Conservation (phyloP, 2,797 vertebrate genomes). For the Anisognathus igniventris region DNA sequence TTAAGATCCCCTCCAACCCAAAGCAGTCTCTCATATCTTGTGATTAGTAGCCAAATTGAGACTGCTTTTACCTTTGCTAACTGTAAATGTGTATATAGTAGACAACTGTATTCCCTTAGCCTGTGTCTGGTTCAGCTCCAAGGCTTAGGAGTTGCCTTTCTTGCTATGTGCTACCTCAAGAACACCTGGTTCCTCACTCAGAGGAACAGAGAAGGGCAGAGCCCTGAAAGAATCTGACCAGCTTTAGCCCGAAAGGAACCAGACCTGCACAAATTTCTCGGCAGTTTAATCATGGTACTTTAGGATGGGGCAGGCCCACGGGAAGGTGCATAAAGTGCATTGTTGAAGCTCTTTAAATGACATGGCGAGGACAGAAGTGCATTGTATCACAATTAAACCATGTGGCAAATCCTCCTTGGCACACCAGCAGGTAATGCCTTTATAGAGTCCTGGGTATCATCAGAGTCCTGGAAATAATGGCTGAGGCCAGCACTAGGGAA, state of each 20-base stretch:
- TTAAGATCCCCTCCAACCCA: not conserved
- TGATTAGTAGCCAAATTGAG: rapidly evolving
- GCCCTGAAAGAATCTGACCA: not conserved
- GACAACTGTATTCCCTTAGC: not conserved
- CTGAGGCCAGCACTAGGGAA: slow-evolving; percentile 17
- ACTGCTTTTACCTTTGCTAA: not conserved
- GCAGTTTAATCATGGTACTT: not conserved
- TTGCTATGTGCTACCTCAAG: not conserved
- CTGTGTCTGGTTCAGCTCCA: not conserved
- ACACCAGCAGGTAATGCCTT: not conserved
- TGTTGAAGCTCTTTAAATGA: not conserved
- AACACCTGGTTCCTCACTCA: not conserved
- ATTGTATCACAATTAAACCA: not conserved
- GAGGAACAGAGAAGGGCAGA: not conserved
- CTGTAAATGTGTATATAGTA: not conserved
- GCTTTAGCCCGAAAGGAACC: not conserved
- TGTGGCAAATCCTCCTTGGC: not conserved
- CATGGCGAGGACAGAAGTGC: not conserved
- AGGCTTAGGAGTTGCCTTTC: not conserved
- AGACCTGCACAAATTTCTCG: not conserved
- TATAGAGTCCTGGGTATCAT: not conserved
- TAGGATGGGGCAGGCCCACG: not conserved
- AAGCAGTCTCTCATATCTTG: not conserved
- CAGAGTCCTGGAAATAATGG: slow-evolving; percentile 8
- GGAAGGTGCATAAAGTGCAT: rapidly evolving